Percentiles rank a stretch among this genome's conserved stretches.
phyloP scores from a whole-genome alignment of 1,140 invertebrate genomes.

The Apis dorsata region DNA sequence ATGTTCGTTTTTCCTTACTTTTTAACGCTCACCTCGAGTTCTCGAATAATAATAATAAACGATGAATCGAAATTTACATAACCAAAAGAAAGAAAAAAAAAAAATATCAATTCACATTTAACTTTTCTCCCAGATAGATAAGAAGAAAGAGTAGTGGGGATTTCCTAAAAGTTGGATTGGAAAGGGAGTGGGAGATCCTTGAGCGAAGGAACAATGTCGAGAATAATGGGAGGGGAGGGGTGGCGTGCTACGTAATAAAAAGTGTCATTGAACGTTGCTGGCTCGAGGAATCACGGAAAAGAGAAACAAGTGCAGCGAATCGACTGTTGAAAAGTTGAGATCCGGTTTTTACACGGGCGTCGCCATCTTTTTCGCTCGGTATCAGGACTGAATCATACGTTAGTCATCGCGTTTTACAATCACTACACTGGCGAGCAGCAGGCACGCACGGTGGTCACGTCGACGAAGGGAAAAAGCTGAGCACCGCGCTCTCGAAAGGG shows the following conservation, averaged over 20 bases:
- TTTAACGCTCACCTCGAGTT: not conserved
- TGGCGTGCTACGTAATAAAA: not conserved
- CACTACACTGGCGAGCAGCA: slow-evolving; percentile 8
- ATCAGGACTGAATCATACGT: slow-evolving; percentile 48
- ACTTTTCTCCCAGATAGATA: too few relatives aligned
- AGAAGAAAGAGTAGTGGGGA: not conserved
- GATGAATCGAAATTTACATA: not conserved
- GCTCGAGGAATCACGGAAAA: slow-evolving; percentile 8
- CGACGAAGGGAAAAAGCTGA: slow-evolving; percentile 42
- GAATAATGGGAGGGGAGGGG: too few relatives aligned
- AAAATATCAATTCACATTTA: too few relatives aligned
- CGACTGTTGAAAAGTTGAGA: slow-evolving; percentile 26
- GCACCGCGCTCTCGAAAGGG: slow-evolving; percentile 56
- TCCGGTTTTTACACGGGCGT: slow-evolving; percentile 38
- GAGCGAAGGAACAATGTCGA: not conserved
- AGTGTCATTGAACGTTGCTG: slow-evolving; percentile 18
- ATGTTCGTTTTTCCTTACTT: not conserved
- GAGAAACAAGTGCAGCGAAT: slow-evolving; percentile 28
- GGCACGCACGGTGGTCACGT: slow-evolving; percentile 40
- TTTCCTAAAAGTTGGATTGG: not conserved
- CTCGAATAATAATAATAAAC: too few relatives aligned
- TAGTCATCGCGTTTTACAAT: slow-evolving; percentile 49
- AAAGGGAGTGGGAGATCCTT: not conserved
- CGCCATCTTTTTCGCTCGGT: slow-evolving; percentile 39
- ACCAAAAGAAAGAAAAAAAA: not conserved